phyloP scores from a whole-genome alignment of 2,888 invertebrate genomes.

The Andrena marginata region DNA sequence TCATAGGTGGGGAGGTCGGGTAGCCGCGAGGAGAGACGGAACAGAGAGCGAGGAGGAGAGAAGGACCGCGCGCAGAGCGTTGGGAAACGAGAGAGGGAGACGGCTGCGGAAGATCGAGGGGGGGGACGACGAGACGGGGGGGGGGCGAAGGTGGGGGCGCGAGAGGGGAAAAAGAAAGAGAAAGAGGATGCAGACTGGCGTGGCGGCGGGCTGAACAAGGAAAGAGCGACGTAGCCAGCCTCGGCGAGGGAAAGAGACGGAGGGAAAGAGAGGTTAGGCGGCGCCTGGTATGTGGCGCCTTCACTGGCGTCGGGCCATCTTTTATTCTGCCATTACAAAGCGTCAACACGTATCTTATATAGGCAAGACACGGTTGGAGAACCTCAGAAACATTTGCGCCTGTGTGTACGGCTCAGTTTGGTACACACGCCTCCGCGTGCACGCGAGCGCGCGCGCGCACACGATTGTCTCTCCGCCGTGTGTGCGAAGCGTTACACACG shows the following conservation, averaged over 20 bases:
- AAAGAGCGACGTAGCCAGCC: conserved; percentile 42
- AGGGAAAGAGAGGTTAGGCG: conserved; percentile 77
- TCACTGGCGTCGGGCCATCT: conserved; percentile 83
- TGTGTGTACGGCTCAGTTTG: conserved; percentile 4
- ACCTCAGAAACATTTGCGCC: conserved; percentile 48
- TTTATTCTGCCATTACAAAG: conserved; percentile 82
- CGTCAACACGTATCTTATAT: conserved; percentile 79
- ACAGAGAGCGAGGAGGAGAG: conserved; percentile 6
- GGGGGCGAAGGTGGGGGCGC: conserved; percentile 12
- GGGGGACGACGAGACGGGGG: not conserved
- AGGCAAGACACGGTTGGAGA: conserved; percentile 65
- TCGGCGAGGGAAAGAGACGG: conserved; percentile 40
- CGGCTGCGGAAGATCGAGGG: not conserved
- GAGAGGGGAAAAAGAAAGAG: conserved; percentile 17
- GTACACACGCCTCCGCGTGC: conserved; percentile 29
- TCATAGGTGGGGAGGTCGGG: conserved; percentile 40
- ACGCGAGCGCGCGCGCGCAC: not conserved
- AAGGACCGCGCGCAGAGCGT: not conserved
- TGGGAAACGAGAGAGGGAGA: conserved; percentile 5
- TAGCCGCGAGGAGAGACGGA: conserved; percentile 35
- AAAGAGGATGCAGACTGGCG: conserved; percentile 25
- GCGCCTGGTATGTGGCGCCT: conserved; percentile 84
- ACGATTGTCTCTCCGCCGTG: not conserved
- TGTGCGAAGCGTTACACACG: conserved; percentile 10
- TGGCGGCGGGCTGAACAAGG: conserved; percentile 31